A percentile compares a stretch with the other conserved stretches of the same genome.
Conservation (phyloP, 2,888 invertebrate genomes). For the Meta bourneti region DNA sequence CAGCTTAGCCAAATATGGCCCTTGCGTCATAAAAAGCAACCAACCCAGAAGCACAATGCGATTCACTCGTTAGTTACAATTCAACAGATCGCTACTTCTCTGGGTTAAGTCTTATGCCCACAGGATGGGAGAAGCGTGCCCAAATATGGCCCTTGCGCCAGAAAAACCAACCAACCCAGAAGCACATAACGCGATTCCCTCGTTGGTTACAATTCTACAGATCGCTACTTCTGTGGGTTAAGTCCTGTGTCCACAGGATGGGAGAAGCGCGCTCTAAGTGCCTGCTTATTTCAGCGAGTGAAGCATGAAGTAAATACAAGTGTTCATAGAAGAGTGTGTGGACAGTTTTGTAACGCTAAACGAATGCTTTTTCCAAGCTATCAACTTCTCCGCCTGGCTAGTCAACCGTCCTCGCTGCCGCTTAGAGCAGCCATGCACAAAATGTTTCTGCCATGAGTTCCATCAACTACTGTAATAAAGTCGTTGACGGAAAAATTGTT, state of each 20-base stretch:
- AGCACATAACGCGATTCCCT: background rate
- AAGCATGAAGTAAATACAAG: conserved; percentile 70
- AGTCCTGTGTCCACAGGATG: background rate
- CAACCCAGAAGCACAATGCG: too few species aligned
- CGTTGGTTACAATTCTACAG: too few species aligned
- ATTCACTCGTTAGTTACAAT: too few species aligned
- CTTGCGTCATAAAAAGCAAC: too few species aligned
- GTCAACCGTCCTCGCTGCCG: conserved; percentile 65
- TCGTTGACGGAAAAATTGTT: conserved; percentile 60
- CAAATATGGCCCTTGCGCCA: too few species aligned
- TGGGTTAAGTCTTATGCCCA: too few species aligned
- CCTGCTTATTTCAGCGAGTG: conserved; percentile 66
- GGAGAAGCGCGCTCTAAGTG: conserved; percentile 42
- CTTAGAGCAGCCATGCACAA: conserved; percentile 70
- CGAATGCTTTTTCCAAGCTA: conserved; percentile 57
- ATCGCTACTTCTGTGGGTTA: background rate
- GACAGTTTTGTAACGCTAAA: conserved; percentile 72
- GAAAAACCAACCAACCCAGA: background rate
- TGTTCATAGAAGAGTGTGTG: conserved; percentile 55
- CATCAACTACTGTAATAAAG: conserved; percentile 71
- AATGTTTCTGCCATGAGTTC: conserved; percentile 60
- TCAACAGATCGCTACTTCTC: too few species aligned
- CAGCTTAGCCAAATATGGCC: too few species aligned
- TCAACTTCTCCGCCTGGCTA: conserved; percentile 69
- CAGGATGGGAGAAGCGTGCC: too few species aligned